Percentiles rank a stretch among this genome's conserved stretches.
phyloP scores from a whole-genome alignment of 2,888 invertebrate species.

The Apoda limacodes region DNA sequence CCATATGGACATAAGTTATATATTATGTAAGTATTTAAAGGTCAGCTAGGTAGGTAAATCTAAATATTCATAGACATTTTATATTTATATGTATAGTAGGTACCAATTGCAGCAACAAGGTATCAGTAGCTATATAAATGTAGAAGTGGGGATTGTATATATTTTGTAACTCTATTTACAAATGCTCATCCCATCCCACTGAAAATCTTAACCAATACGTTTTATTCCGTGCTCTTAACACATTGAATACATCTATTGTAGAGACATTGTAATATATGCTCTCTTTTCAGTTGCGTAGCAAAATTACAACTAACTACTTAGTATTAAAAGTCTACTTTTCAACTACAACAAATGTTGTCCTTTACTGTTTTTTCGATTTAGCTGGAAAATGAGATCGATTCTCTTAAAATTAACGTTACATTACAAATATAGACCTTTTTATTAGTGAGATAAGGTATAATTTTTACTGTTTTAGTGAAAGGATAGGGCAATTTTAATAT shows the following conservation, averaged over 20 bases:
- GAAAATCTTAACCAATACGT: slow-evolving; percentile 34
- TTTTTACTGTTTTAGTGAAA: slow-evolving; percentile 24
- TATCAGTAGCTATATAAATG: background rate
- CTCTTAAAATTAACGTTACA: slow-evolving; percentile 38
- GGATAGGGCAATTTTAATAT: slow-evolving; percentile 61
- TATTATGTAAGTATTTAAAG: too few species aligned
- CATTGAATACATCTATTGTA: too few species aligned
- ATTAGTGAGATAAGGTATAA: slow-evolving; percentile 11
- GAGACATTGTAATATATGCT: slow-evolving; percentile 49
- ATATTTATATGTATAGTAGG: too few species aligned
- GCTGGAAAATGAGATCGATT: slow-evolving; percentile 55
- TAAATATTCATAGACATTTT: too few species aligned
- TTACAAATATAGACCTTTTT: slow-evolving; percentile 20
- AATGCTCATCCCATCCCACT: slow-evolving; percentile 23
- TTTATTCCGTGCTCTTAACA: too few species aligned
- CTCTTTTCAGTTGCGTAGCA: too few species aligned
- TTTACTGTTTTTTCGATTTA: slow-evolving; percentile 29
- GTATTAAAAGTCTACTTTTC: slow-evolving; percentile 25
- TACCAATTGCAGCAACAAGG: background rate
- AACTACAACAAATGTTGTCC: slow-evolving; percentile 16
- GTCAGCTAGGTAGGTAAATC: too few species aligned
- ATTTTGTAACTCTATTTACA: slow-evolving; percentile 1
- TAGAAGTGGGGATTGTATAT: background rate
- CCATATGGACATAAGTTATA: too few species aligned
- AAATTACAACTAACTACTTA: too few species aligned